Percentiles rank a stretch among this genome's conserved stretches.
These are phyloP conservation scores for Tribolium castaneum DNA, from an alignment of 1,140 invertebrate species.

Conservation along the genomic window DNA sequence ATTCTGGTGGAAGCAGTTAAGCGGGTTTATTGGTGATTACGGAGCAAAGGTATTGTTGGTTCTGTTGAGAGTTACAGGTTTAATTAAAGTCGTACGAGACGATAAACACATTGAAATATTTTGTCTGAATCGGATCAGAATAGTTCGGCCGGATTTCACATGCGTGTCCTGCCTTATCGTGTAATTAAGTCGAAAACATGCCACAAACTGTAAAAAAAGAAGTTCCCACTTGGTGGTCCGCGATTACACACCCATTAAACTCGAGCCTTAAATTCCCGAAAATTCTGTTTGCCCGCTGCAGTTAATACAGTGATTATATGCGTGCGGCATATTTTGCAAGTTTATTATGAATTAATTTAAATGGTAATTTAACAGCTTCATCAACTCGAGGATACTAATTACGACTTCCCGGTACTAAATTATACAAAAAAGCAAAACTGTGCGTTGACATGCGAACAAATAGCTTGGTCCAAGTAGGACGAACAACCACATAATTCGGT, in stretches of 20 bases:
- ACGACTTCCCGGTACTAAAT: background rate
- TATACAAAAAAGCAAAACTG: background rate
- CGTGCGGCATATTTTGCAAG: conserved; percentile 7
- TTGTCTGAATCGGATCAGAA: conserved; percentile 2
- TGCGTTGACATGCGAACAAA: conserved; percentile 8
- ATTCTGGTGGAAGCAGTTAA: conserved; percentile 19
- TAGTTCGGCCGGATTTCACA: background rate
- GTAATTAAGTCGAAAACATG: conserved; percentile 23
- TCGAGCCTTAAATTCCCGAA: conserved; percentile 2
- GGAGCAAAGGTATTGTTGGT: conserved; percentile 19
- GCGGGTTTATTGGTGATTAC: conserved; percentile 7
- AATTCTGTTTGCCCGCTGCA: conserved; percentile 6
- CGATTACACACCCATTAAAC: background rate
- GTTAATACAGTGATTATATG: conserved; percentile 12
- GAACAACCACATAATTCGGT: background rate
- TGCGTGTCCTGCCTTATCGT: conserved; percentile 16
- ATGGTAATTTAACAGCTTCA: conserved; percentile 34
- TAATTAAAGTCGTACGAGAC: conserved; percentile 24
- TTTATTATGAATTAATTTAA: conserved; percentile 31
- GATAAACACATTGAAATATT: conserved; percentile 10
- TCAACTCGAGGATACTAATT: conserved; percentile 5
- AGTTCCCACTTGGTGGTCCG: conserved; percentile 32
- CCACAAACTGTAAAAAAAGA: conserved; percentile 25
- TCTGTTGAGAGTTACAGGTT: conserved; percentile 24
- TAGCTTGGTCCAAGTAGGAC: background rate